These are phyloP conservation scores for Indicator indicator DNA, from an alignment of 2,113 vertebrate species.

Conservation along the genomic window DNA sequence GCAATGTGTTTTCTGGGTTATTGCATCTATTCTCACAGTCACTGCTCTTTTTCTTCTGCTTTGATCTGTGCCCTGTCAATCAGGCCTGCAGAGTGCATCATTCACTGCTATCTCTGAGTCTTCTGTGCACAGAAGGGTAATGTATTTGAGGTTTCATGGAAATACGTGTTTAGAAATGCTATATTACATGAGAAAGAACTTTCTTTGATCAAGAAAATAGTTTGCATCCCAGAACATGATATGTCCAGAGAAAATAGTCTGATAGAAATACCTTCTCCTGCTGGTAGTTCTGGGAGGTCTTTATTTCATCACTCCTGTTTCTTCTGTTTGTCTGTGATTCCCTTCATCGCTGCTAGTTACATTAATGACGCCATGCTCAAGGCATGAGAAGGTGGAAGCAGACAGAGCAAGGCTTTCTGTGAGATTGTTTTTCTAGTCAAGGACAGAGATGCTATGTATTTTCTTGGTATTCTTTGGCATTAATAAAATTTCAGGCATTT, in stretches of 20 bases:
- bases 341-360: background rate
- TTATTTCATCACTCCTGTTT: background rate
- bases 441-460: background rate
- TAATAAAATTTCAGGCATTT: background rate
- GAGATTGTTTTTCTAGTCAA: background rate
- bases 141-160: background rate
- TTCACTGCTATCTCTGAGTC: background rate
- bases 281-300: slow-evolving; percentile 7
- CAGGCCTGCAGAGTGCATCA: background rate
- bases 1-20: background rate
- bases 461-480: background rate
- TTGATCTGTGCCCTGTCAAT: background rate
- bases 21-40: background rate
- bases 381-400: background rate
- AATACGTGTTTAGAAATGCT: background rate
- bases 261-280: background rate
- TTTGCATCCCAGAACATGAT: background rate
- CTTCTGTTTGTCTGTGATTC: background rate
- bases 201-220: background rate
- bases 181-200: background rate
- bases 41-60: background rate
- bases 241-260: background rate
- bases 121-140: background rate
- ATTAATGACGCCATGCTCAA: background rate
- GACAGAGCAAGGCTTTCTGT: background rate